phyloP scores from a whole-genome alignment of 1,140 invertebrate genomes.

The Brachionus rubens region DNA sequence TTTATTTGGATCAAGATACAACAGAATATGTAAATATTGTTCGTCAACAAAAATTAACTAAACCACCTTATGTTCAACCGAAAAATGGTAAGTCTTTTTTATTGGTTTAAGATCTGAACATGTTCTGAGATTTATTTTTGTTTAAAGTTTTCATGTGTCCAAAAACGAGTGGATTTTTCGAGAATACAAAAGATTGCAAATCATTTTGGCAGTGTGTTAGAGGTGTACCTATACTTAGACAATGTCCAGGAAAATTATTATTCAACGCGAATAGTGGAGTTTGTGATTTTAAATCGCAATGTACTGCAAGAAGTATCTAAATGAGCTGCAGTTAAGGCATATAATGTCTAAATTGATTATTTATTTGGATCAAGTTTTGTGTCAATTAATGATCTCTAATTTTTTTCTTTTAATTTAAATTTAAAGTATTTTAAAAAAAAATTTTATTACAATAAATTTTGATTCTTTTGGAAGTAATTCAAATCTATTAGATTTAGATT shows the following conservation, averaged over 20 bases:
- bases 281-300: conserved; percentile 9
- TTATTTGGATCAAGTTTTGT: not conserved
- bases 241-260: not conserved
- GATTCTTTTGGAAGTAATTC: no score
- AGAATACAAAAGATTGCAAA: not conserved
- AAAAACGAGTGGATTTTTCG: not conserved
- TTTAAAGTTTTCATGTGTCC: conserved; percentile 9
- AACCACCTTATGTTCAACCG: not conserved
- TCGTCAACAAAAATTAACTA: not conserved
- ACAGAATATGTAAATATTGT: not conserved
- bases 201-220: conserved; percentile 5
- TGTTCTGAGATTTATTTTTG: not conserved
- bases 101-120: not conserved
- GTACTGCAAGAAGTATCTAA: not conserved
- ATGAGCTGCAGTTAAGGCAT: no score
- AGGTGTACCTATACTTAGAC: not conserved
- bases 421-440: not conserved
- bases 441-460: not conserved
- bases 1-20: not conserved
- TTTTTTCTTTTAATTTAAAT: not conserved
- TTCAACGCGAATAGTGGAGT: not conserved
- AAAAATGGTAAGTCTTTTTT: not conserved
- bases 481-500: no score
- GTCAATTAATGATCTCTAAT: not conserved
- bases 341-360: no score